Evolutionary conservation across 2,888 invertebrate species (phyloP).

Genomic region (Lasioglossum leucozonium): DNA sequence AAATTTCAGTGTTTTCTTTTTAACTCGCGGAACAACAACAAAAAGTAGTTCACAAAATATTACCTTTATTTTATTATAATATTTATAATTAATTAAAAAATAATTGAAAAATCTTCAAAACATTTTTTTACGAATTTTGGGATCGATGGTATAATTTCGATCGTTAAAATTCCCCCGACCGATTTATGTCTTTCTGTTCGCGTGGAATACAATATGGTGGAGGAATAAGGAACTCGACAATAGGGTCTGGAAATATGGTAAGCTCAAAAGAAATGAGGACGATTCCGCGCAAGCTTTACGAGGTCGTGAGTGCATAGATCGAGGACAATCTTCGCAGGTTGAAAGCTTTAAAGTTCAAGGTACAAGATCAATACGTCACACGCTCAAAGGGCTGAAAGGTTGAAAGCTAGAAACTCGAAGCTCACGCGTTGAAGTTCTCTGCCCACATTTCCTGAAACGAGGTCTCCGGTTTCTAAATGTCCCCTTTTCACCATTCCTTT

Average conservation of each 20-base stretch:
- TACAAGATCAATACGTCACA: conserved; percentile 50
- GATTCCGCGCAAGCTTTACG: conserved; percentile 6
- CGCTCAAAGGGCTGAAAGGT: conserved; percentile 47
- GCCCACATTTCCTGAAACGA: conserved; percentile 19
- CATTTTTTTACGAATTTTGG: no score
- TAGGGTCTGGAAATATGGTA: conserved; percentile 30
- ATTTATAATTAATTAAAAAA: no score
- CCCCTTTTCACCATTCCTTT: conserved; percentile 13
- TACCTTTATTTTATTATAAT: no score
- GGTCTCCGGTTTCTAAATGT: conserved; percentile 36
- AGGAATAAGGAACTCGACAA: conserved; percentile 11
- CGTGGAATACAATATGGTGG: background rate
- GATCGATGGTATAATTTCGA: no score
- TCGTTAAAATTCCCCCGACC: background rate
- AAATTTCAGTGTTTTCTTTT: background rate
- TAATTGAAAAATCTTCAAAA: background rate
- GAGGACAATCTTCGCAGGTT: conserved; percentile 46
- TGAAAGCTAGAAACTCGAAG: conserved; percentile 50
- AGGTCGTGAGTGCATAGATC: conserved; percentile 18
- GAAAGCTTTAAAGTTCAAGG: conserved; percentile 56
- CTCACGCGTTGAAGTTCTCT: conserved; percentile 46
- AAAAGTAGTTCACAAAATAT: no score
- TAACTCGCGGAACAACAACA: background rate
- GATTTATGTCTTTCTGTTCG: background rate
- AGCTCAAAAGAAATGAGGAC: conserved; percentile 19